Evolutionary conservation across 2,113 vertebrate species (phyloP), one percentile per base, ranked within the genome.

Genomic region (Chaenocephalus aceratus): DNA sequence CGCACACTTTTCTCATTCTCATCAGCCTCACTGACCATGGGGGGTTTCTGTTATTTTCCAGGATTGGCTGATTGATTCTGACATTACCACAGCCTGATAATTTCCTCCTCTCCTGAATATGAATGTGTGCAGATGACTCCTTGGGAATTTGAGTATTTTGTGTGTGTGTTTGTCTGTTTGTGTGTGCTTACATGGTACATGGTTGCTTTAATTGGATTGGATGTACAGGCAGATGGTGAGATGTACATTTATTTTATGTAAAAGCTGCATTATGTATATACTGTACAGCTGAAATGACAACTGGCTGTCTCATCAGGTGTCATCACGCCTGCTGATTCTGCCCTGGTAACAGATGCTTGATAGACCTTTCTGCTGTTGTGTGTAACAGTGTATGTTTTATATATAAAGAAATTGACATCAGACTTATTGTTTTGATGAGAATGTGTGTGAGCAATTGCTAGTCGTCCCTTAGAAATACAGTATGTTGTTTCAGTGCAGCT

Each of bases 61-160:
- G 52, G 75, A 87, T 67, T 82, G 74, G 63, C 68, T 75, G 75
- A 89, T 84, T 84, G 78, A 75, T 84, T 82, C 54, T 79, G 82
- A 86, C 84, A 86, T 86, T 86, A 84, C 78, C 68, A 63, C 72
- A 23, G 71, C 75, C 75, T 67, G 75, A 84, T 84, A 59, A 79
- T 67, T 82, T 86, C 44, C 59, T 75, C 66, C 45, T 86, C 67
- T 79, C 64, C 59, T 75, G 74, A 82, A 79, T 84, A 81, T 79
- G 78, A 84, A 84, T 73, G 41, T 65, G 57, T 79, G 67, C 67
- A 73, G 68, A 72, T 56, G 48, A 69, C 56, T 84, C 30, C 3
- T 62, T 51, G 49, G 60, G 59, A 64, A 63, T 83, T 34, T 26
- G 46, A 49, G 21, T 6, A 36, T 78, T 36, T 6, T 71, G 4